Evolutionary conservation across 23 tunicate genomes (phyloP), one percentile per base, ranked within the genome.

Genomic region (Clavelina lepadiformis): DNA sequence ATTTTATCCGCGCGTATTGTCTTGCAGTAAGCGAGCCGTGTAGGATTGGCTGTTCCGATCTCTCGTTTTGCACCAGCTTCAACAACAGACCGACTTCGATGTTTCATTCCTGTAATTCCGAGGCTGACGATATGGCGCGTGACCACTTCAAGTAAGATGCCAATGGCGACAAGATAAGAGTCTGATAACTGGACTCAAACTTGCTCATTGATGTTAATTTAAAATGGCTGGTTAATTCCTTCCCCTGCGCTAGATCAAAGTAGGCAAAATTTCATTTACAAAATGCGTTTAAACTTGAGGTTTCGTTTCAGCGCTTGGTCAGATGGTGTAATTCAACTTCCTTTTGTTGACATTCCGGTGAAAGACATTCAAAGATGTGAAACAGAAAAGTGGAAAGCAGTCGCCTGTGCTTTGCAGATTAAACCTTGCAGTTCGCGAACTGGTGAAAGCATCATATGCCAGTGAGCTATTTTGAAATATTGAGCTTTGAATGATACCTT

Each of bases 341-440:
- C 71, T 6, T 15, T 38, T 0, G 47, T 36, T 19, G 63, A 74
- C 19, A 73, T 88, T 64, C 82, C 86, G 28, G 78, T 88, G 1
- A 44, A 65, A 30, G 56, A 75, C 56, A 80, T 88, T 45, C 41
- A 34, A 2, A 58, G 68, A 33, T 88, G 96, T 52, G 78, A 88
- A 66, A 74, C 87, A 3, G 96, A 79, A 27, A 79, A 74, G 38
- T 88, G 96, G 96, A 88, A 88, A 61, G 86, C 86, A 24, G 82
- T 88, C 23, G 96, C 87, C 11, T 88, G 96, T 38, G 57, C 82
- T n/a, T 41, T 88, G 24, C 69, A 88, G 34, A 60, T 80, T 3
- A 79, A 88, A 65, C 96, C 96, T 0, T 88, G 96, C 61, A 62
- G 82, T 31, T 63, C 63, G 6, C 51, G 47, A 28, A 52, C 55